Conservation (phyloP, 2,888 invertebrate species). For the Xestia rhomboidea region DNA sequence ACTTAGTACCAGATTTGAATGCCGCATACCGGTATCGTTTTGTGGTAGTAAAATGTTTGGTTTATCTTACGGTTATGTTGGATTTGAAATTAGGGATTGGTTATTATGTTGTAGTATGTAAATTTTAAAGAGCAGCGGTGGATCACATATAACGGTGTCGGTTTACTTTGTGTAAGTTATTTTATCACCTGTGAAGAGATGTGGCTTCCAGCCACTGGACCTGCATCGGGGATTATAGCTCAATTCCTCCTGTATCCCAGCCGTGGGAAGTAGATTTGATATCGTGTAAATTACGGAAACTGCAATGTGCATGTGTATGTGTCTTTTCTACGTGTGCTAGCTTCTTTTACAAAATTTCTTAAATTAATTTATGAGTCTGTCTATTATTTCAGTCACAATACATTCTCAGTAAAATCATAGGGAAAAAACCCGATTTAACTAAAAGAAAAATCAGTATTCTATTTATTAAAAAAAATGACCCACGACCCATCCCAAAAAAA, state of each 20-base stretch:
- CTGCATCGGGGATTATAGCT: background rate
- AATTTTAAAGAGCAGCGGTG: background rate
- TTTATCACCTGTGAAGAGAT: background rate
- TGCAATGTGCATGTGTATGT: too few relatives aligned
- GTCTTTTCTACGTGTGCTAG: background rate
- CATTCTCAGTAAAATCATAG: background rate
- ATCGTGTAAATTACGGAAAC: background rate
- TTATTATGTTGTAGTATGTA: background rate
- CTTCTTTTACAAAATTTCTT: background rate
- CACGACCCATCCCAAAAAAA: background rate
- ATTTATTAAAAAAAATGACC: background rate
- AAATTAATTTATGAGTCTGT: background rate
- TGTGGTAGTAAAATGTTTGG: conserved; percentile 3
- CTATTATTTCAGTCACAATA: background rate
- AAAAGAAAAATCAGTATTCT: background rate
- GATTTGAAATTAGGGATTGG: background rate
- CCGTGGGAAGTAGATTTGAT: background rate
- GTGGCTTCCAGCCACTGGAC: background rate
- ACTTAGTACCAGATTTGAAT: conserved; percentile 49
- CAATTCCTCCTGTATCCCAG: background rate
- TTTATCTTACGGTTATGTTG: conserved; percentile 9
- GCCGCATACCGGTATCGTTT: conserved; percentile 17
- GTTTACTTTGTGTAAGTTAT: background rate
- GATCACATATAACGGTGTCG: background rate
- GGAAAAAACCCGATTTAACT: background rate